Percentiles rank a stretch among this genome's conserved stretches.
phyloP scores from a whole-genome alignment of 2,797 vertebrate species.

The Cirrhinus mrigala region DNA sequence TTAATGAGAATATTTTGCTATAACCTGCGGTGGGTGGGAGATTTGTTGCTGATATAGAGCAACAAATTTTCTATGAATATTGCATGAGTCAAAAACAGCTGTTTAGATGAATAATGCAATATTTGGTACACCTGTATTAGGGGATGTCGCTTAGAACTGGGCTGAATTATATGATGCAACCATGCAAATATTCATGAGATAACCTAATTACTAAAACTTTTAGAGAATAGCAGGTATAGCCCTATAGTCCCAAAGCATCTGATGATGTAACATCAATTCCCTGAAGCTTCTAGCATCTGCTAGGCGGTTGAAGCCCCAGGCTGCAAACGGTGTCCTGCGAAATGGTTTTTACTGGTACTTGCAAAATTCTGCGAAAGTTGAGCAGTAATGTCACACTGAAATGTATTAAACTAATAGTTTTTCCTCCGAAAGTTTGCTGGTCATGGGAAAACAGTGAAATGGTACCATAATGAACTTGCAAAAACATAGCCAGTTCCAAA shows the following conservation, averaged over 20 bases:
- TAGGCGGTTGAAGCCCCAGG: background rate
- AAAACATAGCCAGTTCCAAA: background rate
- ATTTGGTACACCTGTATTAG: background rate
- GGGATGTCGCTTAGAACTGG: constrained; percentile 15
- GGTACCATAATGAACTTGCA: background rate
- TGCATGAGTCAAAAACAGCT: constrained; percentile 26
- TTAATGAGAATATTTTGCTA: constrained; percentile 18
- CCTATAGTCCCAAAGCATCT: background rate
- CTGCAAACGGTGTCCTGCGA: background rate
- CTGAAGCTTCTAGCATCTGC: constrained; percentile 6
- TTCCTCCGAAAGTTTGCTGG: background rate
- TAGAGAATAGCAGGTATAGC: constrained; percentile 6
- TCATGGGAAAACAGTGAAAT: constrained; percentile 1
- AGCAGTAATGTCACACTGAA: background rate
- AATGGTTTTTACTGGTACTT: background rate
- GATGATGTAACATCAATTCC: background rate
- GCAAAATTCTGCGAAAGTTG: background rate
- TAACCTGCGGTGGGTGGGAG: background rate
- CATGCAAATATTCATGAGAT: constrained; percentile 61
- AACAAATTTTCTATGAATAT: background rate
- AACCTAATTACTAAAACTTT: constrained; percentile 27
- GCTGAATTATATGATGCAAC: constrained; percentile 49
- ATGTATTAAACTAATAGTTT: background rate
- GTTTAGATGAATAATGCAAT: constrained; percentile 39
- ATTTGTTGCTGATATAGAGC: background rate